Evolutionary conservation across 2,797 vertebrate species (phyloP).

Genomic region (Synaphobranchus kaupii): DNA sequence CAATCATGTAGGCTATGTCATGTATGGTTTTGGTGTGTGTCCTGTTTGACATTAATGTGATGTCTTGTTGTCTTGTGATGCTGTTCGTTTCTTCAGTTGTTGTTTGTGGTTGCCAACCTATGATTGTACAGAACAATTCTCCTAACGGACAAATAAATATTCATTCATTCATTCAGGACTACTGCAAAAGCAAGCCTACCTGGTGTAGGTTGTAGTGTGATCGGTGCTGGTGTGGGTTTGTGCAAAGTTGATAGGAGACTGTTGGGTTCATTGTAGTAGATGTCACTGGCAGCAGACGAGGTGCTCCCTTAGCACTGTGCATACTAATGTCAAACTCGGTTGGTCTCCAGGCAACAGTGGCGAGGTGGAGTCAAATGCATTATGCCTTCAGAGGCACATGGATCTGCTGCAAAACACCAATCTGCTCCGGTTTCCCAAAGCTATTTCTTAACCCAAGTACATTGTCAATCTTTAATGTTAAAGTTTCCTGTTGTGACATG

Average conservation of each 20-base stretch:
- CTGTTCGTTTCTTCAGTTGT: no score
- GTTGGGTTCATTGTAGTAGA: conserved; percentile 59
- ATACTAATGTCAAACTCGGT: conserved; percentile 61
- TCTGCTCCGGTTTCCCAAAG: neutral
- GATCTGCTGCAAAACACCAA: conserved; percentile 38
- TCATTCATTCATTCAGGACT: no score
- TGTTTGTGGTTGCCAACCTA: no score
- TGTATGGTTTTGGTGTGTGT: no score
- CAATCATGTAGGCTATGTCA: no score
- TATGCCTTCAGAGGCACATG: neutral
- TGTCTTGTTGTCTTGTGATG: no score
- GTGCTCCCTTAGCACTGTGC: conserved; percentile 60
- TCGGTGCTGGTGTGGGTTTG: conserved; percentile 55
- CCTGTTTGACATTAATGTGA: no score
- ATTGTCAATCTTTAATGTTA: neutral
- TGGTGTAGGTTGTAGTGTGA: conserved; percentile 43
- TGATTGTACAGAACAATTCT: no score
- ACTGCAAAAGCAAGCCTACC: neutral
- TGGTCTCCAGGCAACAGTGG: conserved; percentile 52
- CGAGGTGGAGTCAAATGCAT: conserved; percentile 51
- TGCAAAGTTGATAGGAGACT: conserved; percentile 56
- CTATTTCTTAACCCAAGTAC: neutral
- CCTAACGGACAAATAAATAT: no score
- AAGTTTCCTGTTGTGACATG: neutral
- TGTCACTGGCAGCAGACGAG: conserved; percentile 58